Conservation (phyloP, 2,113 vertebrate genomes). For the Australoheros scitulus region DNA sequence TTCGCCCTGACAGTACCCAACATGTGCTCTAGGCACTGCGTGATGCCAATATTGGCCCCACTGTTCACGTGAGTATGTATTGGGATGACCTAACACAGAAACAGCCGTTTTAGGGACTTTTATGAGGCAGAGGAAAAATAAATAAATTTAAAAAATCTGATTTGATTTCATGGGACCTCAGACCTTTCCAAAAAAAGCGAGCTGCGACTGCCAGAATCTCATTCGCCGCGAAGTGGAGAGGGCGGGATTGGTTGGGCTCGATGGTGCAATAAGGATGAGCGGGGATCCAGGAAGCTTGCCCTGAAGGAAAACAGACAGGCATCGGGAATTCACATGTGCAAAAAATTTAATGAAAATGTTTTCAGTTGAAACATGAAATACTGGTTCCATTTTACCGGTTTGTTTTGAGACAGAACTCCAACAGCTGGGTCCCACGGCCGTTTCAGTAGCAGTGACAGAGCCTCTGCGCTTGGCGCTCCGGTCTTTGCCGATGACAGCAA, state of each 20-base stretch:
- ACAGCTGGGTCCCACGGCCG: slow-evolving; percentile 98
- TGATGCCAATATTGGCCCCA: slow-evolving; percentile 86
- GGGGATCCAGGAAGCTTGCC: slow-evolving; percentile 95
- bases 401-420: slow-evolving; percentile 96
- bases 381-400: slow-evolving; percentile 84
- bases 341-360: neutral
- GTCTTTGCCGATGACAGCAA: slow-evolving; percentile 89
- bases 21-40: slow-evolving; percentile 98
- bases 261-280: slow-evolving; percentile 92
- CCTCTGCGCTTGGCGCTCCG: slow-evolving; percentile 90
- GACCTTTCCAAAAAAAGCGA: slow-evolving; percentile 97
- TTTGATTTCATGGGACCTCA: neutral
- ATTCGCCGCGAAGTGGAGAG: slow-evolving; percentile 91
- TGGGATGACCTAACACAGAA: slow-evolving; percentile 87
- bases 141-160: neutral
- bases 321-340: neutral
- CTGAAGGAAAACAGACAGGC: slow-evolving; percentile 70
- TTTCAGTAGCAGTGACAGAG: slow-evolving; percentile 93
- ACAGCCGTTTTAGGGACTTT: neutral
- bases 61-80: slow-evolving; percentile 88
- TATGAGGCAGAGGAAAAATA: neutral
- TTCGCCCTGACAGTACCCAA: slow-evolving; percentile 89
- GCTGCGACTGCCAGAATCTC: slow-evolving; percentile 98
- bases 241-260: slow-evolving; percentile 87
- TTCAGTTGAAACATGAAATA: neutral